phyloP scores from a whole-genome alignment of 2,113 vertebrate genomes.

The Vanacampus margaritifer region DNA sequence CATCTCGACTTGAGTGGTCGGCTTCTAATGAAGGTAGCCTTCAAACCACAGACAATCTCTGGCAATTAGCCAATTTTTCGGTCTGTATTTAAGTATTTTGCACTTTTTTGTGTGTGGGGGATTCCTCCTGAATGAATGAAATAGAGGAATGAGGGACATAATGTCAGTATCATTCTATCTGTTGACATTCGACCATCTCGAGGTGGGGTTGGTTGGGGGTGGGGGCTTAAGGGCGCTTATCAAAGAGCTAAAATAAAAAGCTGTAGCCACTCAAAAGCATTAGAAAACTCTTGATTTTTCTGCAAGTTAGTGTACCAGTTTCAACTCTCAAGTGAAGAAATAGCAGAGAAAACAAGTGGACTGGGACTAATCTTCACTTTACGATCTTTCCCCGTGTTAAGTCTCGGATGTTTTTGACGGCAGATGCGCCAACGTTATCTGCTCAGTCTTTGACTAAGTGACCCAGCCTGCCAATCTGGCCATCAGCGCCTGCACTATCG shows the following conservation, averaged over 20 bases:
- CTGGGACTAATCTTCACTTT: conserved; percentile 11
- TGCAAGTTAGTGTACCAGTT: conserved; percentile 9
- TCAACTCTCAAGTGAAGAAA: background rate
- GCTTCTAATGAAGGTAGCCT: too few species aligned
- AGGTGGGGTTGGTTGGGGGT: too few species aligned
- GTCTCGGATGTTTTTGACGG: conserved; percentile 42
- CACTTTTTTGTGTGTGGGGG: too few species aligned
- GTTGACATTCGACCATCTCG: conserved; percentile 44
- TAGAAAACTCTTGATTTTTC: conserved; percentile 10
- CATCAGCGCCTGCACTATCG: conserved; percentile 37
- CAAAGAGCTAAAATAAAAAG: conserved; percentile 35
- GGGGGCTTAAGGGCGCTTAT: conserved; percentile 33
- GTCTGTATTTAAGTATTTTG: too few species aligned
- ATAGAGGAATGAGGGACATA: conserved; percentile 15
- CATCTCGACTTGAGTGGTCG: too few species aligned
- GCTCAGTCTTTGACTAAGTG: conserved; percentile 29
- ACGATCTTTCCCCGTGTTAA: conserved; percentile 7
- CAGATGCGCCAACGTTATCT: conserved; percentile 42
- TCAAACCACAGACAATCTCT: too few species aligned
- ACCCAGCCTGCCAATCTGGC: conserved; percentile 26
- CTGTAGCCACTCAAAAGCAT: conserved; percentile 6
- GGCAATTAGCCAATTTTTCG: too few species aligned
- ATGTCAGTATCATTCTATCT: conserved; percentile 30
- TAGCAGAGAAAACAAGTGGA: background rate
- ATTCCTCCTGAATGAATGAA: conserved; percentile 17